Evolutionary conservation across 2,797 vertebrate genomes (phyloP).

Genomic region (Glossophaga mutica): DNA sequence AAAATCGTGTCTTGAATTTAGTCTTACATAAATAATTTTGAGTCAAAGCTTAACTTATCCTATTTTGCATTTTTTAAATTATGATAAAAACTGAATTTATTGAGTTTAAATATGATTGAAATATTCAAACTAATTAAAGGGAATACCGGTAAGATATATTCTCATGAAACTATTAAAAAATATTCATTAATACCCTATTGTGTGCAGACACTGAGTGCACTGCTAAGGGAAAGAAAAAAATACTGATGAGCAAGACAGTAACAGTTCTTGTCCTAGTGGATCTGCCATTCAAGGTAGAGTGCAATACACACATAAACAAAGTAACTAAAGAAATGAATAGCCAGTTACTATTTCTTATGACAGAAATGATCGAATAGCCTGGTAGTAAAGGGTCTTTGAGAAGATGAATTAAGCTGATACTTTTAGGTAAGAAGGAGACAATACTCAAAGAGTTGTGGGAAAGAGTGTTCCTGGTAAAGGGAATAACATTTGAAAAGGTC

Average conservation of each 20-base stretch:
- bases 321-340: neutral
- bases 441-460: neutral
- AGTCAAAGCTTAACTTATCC: neutral
- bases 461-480: neutral
- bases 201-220: neutral
- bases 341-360: neutral
- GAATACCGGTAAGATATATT: neutral
- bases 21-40: neutral
- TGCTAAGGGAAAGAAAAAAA: neutral
- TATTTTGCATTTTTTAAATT: neutral
- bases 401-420: neutral
- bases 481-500: neutral
- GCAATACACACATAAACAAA: neutral
- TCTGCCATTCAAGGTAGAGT: neutral
- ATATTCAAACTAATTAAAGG: neutral
- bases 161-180: neutral
- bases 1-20: neutral
- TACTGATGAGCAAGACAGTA: no score
- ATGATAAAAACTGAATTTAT: neutral
- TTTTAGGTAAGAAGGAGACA: neutral
- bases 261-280: neutral
- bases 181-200: neutral
- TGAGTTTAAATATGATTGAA: neutral
- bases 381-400: neutral
- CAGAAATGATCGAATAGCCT: neutral